Conservation (phyloP, 2,888 invertebrate genomes). For the Pseudeuparius sepicola region DNA sequence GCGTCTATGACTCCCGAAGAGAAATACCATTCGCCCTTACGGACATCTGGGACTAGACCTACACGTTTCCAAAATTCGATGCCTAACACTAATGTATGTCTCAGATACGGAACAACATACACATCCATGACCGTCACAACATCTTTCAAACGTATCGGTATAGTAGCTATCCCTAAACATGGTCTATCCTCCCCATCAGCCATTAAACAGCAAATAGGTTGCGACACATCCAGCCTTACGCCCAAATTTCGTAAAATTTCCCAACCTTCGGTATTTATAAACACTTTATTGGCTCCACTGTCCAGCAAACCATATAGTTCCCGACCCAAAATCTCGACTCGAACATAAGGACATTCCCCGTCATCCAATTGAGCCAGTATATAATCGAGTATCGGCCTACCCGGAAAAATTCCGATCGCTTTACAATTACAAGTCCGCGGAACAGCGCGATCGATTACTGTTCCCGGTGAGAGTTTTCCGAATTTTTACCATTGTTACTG, state of each 20-base stretch:
- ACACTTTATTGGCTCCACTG: slow-evolving; percentile 9
- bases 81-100: slow-evolving; percentile 11
- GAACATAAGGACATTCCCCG: slow-evolving; percentile 10
- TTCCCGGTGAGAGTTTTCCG: slow-evolving; percentile 6
- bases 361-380: slow-evolving; percentile 7
- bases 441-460: slow-evolving; percentile 7
- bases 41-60: slow-evolving; percentile 6
- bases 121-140: slow-evolving; percentile 5
- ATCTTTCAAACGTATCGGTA: slow-evolving; percentile 8
- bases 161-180: slow-evolving; percentile 7
- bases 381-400: slow-evolving; percentile 8
- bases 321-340: slow-evolving; percentile 9
- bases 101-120: slow-evolving; percentile 9
- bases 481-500: too few species aligned
- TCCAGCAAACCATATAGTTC: slow-evolving; percentile 7
- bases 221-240: not conserved
- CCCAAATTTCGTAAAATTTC: not conserved
- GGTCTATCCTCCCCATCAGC: slow-evolving; percentile 5
- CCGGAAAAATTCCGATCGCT: too few species aligned
- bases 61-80: slow-evolving; percentile 11
- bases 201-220: not conserved
- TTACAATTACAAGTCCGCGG: not conserved
- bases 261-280: slow-evolving; percentile 2
- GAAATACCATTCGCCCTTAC: slow-evolving; percentile 4
- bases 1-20: too few species aligned